Conservation (phyloP, 2,888 invertebrate species). For the Netelia fuscicornis region DNA sequence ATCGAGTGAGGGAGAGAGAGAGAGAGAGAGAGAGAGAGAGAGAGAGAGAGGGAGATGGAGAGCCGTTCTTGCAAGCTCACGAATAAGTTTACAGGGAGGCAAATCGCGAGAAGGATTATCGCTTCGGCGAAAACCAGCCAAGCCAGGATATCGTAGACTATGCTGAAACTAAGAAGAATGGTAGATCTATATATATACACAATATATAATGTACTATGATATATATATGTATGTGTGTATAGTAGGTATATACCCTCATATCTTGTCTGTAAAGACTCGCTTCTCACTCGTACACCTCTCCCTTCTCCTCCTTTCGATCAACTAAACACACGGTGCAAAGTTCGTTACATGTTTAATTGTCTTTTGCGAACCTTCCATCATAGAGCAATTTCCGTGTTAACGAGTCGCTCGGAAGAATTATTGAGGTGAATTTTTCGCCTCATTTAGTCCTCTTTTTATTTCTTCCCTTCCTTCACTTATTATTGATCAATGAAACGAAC, state of each 20-base stretch:
- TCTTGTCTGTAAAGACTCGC: constrained; percentile 16
- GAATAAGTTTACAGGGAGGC: constrained; percentile 56
- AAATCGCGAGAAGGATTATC: constrained; percentile 59
- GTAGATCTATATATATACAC: constrained; percentile 2
- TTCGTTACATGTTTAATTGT: constrained; percentile 64
- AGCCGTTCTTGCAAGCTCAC: constrained; percentile 1
- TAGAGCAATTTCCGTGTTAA: constrained; percentile 52
- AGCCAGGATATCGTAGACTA: constrained; percentile 37
- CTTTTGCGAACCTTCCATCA: constrained; percentile 52
- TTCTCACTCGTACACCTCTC: background rate
- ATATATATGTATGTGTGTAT: constrained; percentile 21
- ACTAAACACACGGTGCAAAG: constrained; percentile 40
- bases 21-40: constrained; percentile 11
- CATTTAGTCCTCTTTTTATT: constrained; percentile 10
- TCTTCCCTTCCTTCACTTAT: constrained; percentile 15
- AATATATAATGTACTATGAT: background rate
- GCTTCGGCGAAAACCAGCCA: constrained; percentile 51
- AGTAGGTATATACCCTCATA: background rate
- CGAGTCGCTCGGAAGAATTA: constrained; percentile 40
- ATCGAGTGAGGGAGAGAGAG: constrained; percentile 29
- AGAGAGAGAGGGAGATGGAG: constrained; percentile 7
- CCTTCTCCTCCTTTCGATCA: constrained; percentile 36
- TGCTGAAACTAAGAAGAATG: constrained; percentile 51
- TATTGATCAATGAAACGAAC: background rate
- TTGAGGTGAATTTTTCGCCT: background rate